Conservation (phyloP, 2,797 vertebrate species). For the Corythornis leucogaster region DNA sequence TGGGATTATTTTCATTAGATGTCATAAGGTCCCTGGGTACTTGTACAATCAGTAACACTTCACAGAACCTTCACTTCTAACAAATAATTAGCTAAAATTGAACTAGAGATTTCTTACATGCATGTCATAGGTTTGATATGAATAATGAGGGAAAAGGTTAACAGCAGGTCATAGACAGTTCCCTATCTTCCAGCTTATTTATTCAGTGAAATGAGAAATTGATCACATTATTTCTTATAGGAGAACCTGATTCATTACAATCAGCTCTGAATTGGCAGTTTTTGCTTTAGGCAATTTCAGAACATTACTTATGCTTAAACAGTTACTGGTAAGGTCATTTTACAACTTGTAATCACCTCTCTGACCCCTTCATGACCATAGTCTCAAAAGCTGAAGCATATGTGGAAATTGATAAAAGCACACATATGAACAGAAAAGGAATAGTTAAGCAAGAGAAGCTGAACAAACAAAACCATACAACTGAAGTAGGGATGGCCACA, state of each 20-base stretch:
- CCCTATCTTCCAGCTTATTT: constrained; percentile 96
- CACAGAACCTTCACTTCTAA: constrained; percentile 81
- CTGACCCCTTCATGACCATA: constrained; percentile 87
- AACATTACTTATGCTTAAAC: constrained; percentile 93
- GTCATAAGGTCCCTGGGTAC: constrained; percentile 83
- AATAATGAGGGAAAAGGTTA: constrained; percentile 94
- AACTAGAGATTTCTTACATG: constrained; percentile 83
- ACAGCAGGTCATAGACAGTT: constrained; percentile 88
- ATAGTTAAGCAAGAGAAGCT: not conserved
- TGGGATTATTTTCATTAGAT: constrained; percentile 74
- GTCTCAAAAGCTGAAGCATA: constrained; percentile 30
- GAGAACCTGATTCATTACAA: constrained; percentile 98
- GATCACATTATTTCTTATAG: constrained; percentile 98
- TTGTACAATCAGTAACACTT: constrained; percentile 88
- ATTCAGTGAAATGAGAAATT: constrained; percentile 99
- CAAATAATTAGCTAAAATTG: constrained; percentile 92
- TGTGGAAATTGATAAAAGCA: constrained; percentile 1
- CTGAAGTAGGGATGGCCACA: not conserved
- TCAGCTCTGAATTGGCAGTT: constrained; percentile 96
- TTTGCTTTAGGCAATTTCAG: constrained; percentile 87
- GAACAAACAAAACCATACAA: not conserved
- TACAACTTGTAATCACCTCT: constrained; percentile 93
- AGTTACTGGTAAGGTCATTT: constrained; percentile 91
- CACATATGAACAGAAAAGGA: not conserved
- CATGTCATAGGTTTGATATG: constrained; percentile 89